These are phyloP conservation scores for Xenopus petersii DNA, from an alignment of 2,797 vertebrate genomes.

Conservation along the genomic window DNA sequence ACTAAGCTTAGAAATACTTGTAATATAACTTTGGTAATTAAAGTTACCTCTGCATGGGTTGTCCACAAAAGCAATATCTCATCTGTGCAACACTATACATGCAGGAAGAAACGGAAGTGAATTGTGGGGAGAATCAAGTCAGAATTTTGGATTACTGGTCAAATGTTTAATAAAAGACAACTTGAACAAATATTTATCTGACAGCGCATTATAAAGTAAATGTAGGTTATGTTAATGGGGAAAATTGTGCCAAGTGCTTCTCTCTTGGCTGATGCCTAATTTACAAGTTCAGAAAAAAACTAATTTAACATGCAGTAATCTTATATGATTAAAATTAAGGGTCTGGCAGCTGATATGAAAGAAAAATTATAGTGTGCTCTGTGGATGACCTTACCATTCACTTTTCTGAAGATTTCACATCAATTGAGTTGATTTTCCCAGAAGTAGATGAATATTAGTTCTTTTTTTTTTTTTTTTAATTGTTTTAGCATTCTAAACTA, in stretches of 20 bases:
- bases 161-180: background rate
- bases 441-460: constrained; percentile 1
- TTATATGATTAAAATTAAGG: constrained; percentile 42
- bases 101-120: too few species aligned
- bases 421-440: constrained; percentile 9
- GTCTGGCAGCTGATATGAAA: constrained; percentile 18
- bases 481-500: background rate
- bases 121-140: too few species aligned
- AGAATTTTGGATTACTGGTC: background rate
- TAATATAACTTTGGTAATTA: too few species aligned
- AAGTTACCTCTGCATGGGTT: too few species aligned
- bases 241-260: constrained; percentile 30
- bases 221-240: constrained; percentile 30
- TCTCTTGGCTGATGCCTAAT: constrained; percentile 36
- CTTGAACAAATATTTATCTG: constrained; percentile 21
- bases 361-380: constrained; percentile 27
- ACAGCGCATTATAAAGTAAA: constrained; percentile 32
- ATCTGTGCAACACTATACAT: too few species aligned
- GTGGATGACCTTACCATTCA: constrained; percentile 29
- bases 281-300: constrained; percentile 32
- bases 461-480: background rate
- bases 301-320: constrained; percentile 38
- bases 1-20: too few species aligned
- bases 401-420: constrained; percentile 7
- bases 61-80: too few species aligned